A percentile compares a stretch with the other conserved stretches of the same genome.
These are phyloP conservation scores for Kuschelorhynchus macadamiae DNA, from an alignment of 2,888 invertebrate species.

Conservation along the genomic window DNA sequence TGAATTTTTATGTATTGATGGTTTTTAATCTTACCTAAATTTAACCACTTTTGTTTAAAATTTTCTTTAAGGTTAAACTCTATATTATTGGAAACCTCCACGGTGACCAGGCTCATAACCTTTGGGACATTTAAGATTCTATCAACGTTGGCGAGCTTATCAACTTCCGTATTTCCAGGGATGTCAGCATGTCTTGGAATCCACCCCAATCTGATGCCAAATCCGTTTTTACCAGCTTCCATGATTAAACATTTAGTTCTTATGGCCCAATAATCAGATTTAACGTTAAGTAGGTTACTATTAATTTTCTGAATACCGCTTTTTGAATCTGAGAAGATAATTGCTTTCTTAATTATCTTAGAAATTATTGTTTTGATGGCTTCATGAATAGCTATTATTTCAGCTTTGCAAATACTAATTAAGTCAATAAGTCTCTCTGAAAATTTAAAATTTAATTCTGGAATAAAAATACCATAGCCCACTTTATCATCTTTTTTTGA, in stretches of 20 bases:
- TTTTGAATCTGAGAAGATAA: background rate
- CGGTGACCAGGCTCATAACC: background rate
- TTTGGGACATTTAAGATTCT: background rate
- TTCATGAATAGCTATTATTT: slow-evolving; percentile 25
- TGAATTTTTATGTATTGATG: too few relatives aligned
- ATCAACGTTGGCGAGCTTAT: background rate
- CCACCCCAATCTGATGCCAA: background rate
- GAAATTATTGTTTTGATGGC: slow-evolving; percentile 4
- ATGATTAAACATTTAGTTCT: slow-evolving; percentile 1
- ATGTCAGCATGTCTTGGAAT: slow-evolving; percentile 2
- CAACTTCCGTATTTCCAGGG: background rate
- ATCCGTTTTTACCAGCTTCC: background rate
- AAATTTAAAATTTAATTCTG: slow-evolving; percentile 1
- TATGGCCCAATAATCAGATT: background rate
- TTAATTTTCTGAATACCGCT: slow-evolving; percentile 1
- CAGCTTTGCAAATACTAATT: slow-evolving; percentile 27
- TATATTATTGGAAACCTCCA: too few relatives aligned
- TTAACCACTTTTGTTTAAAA: too few relatives aligned
- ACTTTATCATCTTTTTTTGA: background rate
- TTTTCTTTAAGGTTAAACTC: too few relatives aligned
- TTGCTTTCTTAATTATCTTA: background rate
- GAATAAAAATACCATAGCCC: background rate
- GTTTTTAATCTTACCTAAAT: too few relatives aligned
- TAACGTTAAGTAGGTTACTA: background rate
- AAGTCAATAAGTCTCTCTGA: slow-evolving; percentile 10